Evolutionary conservation across 2,797 vertebrate genomes (phyloP).

Genomic region (Lagocephalus sceleratus): DNA sequence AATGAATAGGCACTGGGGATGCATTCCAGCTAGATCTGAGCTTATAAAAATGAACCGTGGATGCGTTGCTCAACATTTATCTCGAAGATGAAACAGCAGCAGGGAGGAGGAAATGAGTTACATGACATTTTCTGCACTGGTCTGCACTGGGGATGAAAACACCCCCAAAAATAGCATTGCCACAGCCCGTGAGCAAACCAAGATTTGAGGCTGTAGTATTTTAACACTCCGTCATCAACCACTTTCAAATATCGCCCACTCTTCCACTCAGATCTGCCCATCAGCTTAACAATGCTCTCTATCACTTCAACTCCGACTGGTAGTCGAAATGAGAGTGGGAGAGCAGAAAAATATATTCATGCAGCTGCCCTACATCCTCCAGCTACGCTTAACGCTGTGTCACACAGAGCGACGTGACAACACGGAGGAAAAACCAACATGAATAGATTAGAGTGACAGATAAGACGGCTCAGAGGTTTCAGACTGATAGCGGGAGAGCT

Average conservation of each 20-base stretch:
- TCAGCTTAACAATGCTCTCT: constrained; percentile 62
- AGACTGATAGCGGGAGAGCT: constrained; percentile 48
- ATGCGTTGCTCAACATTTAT: constrained; percentile 44
- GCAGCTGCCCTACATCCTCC: constrained; percentile 66
- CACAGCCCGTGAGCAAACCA: constrained; percentile 21
- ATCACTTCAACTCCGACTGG: constrained; percentile 58
- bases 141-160: constrained; percentile 18
- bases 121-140: constrained; percentile 39
- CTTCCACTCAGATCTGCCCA: constrained; percentile 51
- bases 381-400: constrained; percentile 64
- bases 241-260: constrained; percentile 58
- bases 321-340: constrained; percentile 54
- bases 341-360: constrained; percentile 61
- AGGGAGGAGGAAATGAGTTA: constrained; percentile 12
- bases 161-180: constrained; percentile 30
- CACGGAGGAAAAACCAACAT: constrained; percentile 51
- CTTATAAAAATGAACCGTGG: constrained; percentile 22
- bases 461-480: constrained; percentile 57
- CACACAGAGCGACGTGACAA: constrained; percentile 58
- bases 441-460: constrained; percentile 66
- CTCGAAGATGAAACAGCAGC: constrained; percentile 17
- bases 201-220: constrained; percentile 64
- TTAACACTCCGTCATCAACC: constrained; percentile 55
- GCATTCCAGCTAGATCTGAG: constrained; percentile 25
- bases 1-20: constrained; percentile 47